Percentiles rank a stretch among this genome's conserved stretches.
phyloP scores from a whole-genome alignment of 2,797 vertebrate species.

The Alectoris magna region DNA sequence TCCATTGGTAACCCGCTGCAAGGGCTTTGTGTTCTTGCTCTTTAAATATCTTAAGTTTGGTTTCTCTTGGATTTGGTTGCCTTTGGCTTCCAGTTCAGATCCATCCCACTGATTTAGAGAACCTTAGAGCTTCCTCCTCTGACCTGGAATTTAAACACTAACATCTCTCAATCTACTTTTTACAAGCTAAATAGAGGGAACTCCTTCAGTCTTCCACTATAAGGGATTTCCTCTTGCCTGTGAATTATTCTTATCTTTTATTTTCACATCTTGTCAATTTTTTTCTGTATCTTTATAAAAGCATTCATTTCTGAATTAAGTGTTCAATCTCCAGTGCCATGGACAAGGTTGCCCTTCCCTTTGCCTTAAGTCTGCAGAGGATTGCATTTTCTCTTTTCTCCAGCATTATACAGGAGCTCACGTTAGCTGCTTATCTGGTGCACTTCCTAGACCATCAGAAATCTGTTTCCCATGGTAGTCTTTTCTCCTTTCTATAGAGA shows the following conservation, averaged over 20 bases:
- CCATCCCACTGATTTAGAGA: background rate
- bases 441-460: background rate
- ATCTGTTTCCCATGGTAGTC: background rate
- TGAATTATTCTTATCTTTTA: background rate
- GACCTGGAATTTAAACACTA: background rate
- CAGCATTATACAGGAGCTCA: background rate
- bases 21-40: background rate
- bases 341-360: background rate
- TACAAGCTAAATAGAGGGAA: background rate
- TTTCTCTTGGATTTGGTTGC: constrained; percentile 6
- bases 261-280: background rate
- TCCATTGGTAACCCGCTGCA: background rate
- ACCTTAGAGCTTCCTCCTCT: background rate
- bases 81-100: constrained; percentile 30
- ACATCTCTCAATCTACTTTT: background rate
- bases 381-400: background rate
- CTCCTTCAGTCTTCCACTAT: background rate
- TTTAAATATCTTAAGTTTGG: background rate
- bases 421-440: background rate
- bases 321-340: background rate
- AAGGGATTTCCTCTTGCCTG: background rate
- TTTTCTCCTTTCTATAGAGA: background rate
- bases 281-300: background rate
- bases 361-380: constrained; percentile 50
- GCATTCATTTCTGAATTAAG: background rate